These are phyloP conservation scores for Stenurella melanura DNA, from an alignment of 2,888 invertebrate genomes.

Conservation along the genomic window DNA sequence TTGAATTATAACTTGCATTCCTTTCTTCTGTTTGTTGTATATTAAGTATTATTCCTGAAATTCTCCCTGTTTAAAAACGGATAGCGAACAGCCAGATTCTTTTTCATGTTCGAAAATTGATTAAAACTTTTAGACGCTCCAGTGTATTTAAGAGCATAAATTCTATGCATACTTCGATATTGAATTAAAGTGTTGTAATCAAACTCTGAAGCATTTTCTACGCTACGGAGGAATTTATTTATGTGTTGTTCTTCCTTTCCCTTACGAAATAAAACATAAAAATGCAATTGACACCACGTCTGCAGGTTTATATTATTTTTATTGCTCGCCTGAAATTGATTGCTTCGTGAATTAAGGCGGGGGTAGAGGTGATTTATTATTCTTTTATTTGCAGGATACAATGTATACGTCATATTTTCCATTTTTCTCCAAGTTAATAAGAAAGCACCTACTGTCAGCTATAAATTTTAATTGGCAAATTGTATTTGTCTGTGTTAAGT, in stretches of 20 bases:
- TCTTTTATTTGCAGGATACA: slow-evolving; percentile 67
- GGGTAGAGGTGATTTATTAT: slow-evolving; percentile 68
- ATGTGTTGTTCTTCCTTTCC: slow-evolving; percentile 69
- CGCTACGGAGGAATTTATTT: slow-evolving; percentile 66
- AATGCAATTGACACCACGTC: slow-evolving; percentile 73
- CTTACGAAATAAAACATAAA: slow-evolving; percentile 70
- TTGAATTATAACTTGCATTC: slow-evolving; percentile 60
- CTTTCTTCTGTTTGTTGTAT: slow-evolving; percentile 59
- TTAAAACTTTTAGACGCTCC: slow-evolving; percentile 73
- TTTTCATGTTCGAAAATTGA: slow-evolving; percentile 73
- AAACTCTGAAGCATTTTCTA: slow-evolving; percentile 64
- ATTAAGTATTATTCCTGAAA: slow-evolving; percentile 51
- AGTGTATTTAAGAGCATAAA: slow-evolving; percentile 73
- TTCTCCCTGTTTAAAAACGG: slow-evolving; percentile 47
- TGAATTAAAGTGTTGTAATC: slow-evolving; percentile 73
- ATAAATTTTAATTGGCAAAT: slow-evolving; percentile 14
- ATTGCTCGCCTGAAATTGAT: slow-evolving; percentile 68
- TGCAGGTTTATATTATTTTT: slow-evolving; percentile 72
- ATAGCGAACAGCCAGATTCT: slow-evolving; percentile 63
- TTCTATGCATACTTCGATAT: slow-evolving; percentile 74
- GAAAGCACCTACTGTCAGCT: slow-evolving; percentile 4
- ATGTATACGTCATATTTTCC: slow-evolving; percentile 52
- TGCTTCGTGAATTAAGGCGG: slow-evolving; percentile 67
- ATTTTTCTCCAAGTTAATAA: slow-evolving; percentile 28
- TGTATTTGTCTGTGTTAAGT: background rate